A percentile compares a stretch with the other conserved stretches of the same genome.
These are phyloP conservation scores for Pelvicachromis taeniatus DNA, from an alignment of 2,113 vertebrate species.

Conservation along the genomic window DNA sequence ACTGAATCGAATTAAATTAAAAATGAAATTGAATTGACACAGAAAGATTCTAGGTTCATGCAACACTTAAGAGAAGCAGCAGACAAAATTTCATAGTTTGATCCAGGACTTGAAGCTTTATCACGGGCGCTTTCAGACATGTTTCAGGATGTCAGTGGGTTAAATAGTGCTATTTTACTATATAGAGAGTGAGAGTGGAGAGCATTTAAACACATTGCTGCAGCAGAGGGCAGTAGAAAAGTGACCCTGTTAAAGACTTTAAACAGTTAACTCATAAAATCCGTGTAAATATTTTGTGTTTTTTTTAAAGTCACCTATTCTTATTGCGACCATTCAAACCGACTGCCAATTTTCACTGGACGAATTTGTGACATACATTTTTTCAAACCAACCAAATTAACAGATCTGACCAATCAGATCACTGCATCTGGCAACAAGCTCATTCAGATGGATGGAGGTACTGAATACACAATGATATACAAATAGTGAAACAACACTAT, in stretches of 20 bases:
- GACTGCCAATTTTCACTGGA: background rate
- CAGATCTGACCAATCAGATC: background rate
- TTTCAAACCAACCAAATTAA: background rate
- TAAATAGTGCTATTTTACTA: background rate
- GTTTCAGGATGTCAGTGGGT: background rate
- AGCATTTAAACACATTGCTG: background rate
- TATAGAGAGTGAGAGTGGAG: background rate
- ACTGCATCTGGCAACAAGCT: no score
- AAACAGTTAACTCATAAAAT: background rate
- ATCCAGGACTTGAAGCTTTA: background rate
- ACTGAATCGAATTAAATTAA: background rate
- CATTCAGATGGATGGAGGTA: no score
- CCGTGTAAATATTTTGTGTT: background rate
- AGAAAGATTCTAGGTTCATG: background rate
- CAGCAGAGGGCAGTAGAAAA: background rate
- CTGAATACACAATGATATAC: background rate
- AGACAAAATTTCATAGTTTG: background rate
- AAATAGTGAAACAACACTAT: background rate
- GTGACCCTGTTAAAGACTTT: background rate
- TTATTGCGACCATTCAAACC: fast-evolving
- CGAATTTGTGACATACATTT: fast-evolving
- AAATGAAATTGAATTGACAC: background rate
- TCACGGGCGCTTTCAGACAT: background rate
- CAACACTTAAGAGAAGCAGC: background rate
- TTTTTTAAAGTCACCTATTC: background rate